Conservation (phyloP, 2,113 vertebrate species). For the Panurus biarmicus region DNA sequence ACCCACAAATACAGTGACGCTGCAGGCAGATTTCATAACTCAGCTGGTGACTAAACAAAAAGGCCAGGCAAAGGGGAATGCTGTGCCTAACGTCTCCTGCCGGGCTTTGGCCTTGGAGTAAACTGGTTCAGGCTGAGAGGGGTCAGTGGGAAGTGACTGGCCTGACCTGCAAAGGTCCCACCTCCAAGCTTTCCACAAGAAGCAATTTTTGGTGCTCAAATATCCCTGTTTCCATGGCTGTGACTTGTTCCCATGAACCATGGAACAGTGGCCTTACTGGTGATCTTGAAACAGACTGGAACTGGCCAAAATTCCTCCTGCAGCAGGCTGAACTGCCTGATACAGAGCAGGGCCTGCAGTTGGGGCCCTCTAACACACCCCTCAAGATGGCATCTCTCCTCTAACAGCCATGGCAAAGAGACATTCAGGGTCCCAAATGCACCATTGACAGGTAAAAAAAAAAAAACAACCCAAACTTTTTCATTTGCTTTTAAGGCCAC, state of each 20-base stretch:
- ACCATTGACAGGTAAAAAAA: not conserved
- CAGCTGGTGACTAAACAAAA: conserved; percentile 14
- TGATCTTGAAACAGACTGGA: not conserved
- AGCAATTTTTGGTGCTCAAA: not conserved
- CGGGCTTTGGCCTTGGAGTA: not conserved
- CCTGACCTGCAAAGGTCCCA: not conserved
- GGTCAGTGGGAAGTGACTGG: not conserved
- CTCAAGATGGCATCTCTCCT: not conserved
- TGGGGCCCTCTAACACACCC: not conserved
- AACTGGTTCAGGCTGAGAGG: not conserved
- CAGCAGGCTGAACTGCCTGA: not conserved
- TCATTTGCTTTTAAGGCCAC: not conserved
- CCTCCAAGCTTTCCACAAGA: not conserved
- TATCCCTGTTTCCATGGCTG: not conserved
- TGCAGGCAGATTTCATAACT: not conserved
- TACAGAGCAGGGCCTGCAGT: fast-evolving
- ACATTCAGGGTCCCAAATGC: not conserved
- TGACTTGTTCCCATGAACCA: not conserved
- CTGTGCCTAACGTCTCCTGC: not conserved
- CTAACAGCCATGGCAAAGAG: not conserved
- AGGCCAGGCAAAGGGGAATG: not conserved
- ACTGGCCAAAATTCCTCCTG: not conserved
- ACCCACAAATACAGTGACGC: not conserved
- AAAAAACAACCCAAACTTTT: not conserved
- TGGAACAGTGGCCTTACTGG: not conserved